Evolutionary conservation across 2,888 invertebrate species (phyloP).

Genomic region (Drosophila neotestacea): DNA sequence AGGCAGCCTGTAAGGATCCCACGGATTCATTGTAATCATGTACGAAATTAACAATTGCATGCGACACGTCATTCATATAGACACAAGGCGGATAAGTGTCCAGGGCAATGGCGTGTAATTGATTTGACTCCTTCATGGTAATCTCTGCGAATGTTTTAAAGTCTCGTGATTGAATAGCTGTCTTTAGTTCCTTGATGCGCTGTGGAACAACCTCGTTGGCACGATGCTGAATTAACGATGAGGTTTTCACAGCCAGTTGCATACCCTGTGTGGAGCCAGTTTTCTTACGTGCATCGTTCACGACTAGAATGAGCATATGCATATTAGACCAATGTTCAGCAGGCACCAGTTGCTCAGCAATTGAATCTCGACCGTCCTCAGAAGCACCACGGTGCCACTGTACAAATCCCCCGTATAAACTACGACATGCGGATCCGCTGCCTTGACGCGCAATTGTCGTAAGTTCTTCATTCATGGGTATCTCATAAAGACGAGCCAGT

Average conservation of each 20-base stretch:
- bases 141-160: constrained; percentile 95
- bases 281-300: constrained; percentile 93
- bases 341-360: constrained; percentile 91
- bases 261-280: constrained; percentile 95
- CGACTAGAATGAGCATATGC: constrained; percentile 94
- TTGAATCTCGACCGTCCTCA: constrained; percentile 90
- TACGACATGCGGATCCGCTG: constrained; percentile 98
- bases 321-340: constrained; percentile 95
- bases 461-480: constrained; percentile 91
- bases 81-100: constrained; percentile 97
- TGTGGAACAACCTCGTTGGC: constrained; percentile 90
- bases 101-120: constrained; percentile 96
- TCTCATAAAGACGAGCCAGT: constrained; percentile 90
- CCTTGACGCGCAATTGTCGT: constrained; percentile 92
- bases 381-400: constrained; percentile 92
- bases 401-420: constrained; percentile 97
- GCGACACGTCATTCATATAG: constrained; percentile 96
- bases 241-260: constrained; percentile 92
- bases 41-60: constrained; percentile 91
- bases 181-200: constrained; percentile 87
- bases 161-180: constrained; percentile 88
- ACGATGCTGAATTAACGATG: constrained; percentile 92
- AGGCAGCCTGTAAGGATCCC: constrained; percentile 91
- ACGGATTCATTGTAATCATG: constrained; percentile 92
- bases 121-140: constrained; percentile 99